Evolutionary conservation across 1,140 invertebrate species (phyloP), one percentile per base, ranked within the genome.

Genomic region (Euwallacea similis): DNA sequence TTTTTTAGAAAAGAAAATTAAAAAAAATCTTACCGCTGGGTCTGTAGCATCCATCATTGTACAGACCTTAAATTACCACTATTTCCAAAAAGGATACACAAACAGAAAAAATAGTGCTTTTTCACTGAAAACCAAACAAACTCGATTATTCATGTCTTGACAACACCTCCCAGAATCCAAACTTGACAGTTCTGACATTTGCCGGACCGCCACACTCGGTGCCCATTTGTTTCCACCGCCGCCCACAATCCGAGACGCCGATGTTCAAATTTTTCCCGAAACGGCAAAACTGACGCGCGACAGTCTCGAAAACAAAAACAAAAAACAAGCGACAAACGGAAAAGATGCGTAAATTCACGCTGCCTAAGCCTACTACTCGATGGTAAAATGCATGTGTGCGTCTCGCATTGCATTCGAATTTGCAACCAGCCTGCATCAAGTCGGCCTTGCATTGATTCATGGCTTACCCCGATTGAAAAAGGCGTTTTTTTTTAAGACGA

Each of bases 341-440:
- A 72, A 66, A 72, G 64, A 72, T 72, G 64, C 64, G 64, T 72
- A 67, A 66, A 62, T 44, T 61, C 64, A 64, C 69, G 69, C 58
- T 21, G 42, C 10, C 63, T 61, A 53, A 66, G 63, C 70, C 69
- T 63, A 46, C 61, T 63, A 53, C 63, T 66, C 65, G 70, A 72
- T 72, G 70, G 70, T 47, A 72, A 72, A 72, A 46, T 72, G 70
- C 64, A 72, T 71, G 58, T 67, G 70, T 72, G 70, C 70, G 70
- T 72, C 69, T 71, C 69, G 69, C 69, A 71, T 55, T 72, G 70
- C 70, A 72, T 72, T 72, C 64, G 69, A 71, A 72, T 56, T 72
- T 67, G 70, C 70, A 72, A 72, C 65, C 50, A 62, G 70, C 63
- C 44, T 66, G 62, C 70, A 66, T 72, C 70, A 72, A 56, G 70